Evolutionary conservation across 2,888 invertebrate species (phyloP).

Genomic region (Euproctis similis): DNA sequence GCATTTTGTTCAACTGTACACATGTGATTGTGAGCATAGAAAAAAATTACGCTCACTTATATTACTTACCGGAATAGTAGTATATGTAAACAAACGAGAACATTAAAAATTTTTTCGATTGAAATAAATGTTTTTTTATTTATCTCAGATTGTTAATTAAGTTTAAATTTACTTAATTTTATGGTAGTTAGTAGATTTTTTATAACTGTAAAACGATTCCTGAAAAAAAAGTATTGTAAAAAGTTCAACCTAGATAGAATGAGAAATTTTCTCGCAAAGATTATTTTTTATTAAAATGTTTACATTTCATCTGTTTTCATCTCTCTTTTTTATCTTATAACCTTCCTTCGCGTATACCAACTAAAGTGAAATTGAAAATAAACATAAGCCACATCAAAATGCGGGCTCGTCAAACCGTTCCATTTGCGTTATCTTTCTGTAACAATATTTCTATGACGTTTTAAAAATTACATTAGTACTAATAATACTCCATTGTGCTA

Average conservation of each 20-base stretch:
- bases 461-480: no score
- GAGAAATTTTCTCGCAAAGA: no score
- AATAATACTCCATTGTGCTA: no score
- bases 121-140: no score
- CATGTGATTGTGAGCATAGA: no score
- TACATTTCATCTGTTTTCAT: constrained; percentile 30
- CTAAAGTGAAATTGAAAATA: constrained; percentile 58
- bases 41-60: no score
- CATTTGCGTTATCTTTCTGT: constrained; percentile 16
- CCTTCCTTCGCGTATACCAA: constrained; percentile 35
- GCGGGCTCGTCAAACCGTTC: constrained; percentile 37
- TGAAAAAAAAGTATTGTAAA: neutral
- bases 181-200: no score
- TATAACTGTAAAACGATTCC: neutral
- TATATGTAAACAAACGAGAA: constrained; percentile 10
- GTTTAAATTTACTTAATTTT: no score
- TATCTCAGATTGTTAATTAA: no score
- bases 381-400: constrained; percentile 42
- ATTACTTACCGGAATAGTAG: no score
- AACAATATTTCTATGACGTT: no score
- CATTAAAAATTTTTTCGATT: no score
- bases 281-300: constrained; percentile 23
- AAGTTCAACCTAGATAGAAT: neutral
- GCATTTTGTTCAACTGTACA: constrained; percentile 44
- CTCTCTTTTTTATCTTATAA: constrained; percentile 29